Percentiles rank a stretch among this genome's conserved stretches.
These are phyloP conservation scores for Plagiodera versicolora DNA, from an alignment of 2,888 invertebrate genomes.

Conservation along the genomic window DNA sequence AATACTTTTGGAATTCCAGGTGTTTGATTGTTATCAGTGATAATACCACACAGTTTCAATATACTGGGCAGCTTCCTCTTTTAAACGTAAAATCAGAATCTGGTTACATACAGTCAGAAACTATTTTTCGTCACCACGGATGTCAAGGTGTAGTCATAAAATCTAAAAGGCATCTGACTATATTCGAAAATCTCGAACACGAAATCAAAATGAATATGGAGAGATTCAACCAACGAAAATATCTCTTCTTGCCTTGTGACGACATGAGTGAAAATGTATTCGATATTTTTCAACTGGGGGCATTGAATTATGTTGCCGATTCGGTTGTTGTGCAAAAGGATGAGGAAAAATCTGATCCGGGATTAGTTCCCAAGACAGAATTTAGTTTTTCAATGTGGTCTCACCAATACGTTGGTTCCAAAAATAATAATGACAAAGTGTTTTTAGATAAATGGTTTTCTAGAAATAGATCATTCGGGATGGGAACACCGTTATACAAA, in stretches of 20 bases:
- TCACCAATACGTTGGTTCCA: slow-evolving; percentile 34
- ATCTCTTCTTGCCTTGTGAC: slow-evolving; percentile 29
- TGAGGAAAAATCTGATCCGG: slow-evolving; percentile 51
- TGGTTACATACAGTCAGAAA: slow-evolving; percentile 13
- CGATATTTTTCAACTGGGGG: slow-evolving; percentile 30
- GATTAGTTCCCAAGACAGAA: neutral
- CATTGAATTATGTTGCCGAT: slow-evolving; percentile 35
- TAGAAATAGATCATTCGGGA: slow-evolving; percentile 33
- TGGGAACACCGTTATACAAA: slow-evolving; percentile 35
- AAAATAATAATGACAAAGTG: slow-evolving; percentile 23
- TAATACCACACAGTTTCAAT: slow-evolving; percentile 22
- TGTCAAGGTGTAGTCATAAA: slow-evolving; percentile 40
- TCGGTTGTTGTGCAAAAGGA: slow-evolving; percentile 50
- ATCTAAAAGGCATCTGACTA: slow-evolving; percentile 24
- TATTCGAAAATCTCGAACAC: slow-evolving; percentile 35
- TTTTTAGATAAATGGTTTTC: slow-evolving; percentile 39
- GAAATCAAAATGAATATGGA: slow-evolving; percentile 31
- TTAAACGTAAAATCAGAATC: slow-evolving; percentile 20
- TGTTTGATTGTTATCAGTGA: slow-evolving; percentile 34
- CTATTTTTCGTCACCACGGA: slow-evolving; percentile 37
- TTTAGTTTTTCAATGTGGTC: slow-evolving; percentile 32
- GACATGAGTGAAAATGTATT: slow-evolving; percentile 21
- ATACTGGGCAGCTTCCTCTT: slow-evolving; percentile 15
- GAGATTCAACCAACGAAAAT: slow-evolving; percentile 35
- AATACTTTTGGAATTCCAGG: slow-evolving; percentile 32